phyloP scores from a whole-genome alignment of 1,140 invertebrate species.

The Anastrepha ludens region DNA sequence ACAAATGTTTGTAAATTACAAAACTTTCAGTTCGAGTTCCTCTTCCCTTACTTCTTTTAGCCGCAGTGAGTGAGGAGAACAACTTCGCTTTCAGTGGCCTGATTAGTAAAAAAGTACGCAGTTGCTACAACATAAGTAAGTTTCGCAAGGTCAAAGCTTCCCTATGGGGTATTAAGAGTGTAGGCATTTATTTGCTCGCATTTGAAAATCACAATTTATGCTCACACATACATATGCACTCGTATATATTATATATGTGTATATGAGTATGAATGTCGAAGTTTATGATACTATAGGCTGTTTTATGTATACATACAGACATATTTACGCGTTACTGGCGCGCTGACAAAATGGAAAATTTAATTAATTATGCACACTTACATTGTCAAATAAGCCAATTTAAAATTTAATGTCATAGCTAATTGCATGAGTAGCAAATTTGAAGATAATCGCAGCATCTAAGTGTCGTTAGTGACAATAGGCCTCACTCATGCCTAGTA shows the following conservation, averaged over 20 bases:
- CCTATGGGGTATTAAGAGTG: no score
- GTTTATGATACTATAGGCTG: background rate
- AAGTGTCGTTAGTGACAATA: background rate
- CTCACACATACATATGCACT: background rate
- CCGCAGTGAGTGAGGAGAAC: no score
- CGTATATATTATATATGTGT: background rate
- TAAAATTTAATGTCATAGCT: constrained; percentile 6
- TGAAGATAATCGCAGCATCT: background rate
- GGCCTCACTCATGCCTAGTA: no score
- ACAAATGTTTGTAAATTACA: no score
- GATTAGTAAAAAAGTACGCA: no score
- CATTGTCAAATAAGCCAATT: constrained; percentile 38
- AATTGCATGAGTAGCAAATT: constrained; percentile 2
- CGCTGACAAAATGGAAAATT: background rate
- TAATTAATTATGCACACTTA: constrained; percentile 37
- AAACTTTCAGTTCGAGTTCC: no score
- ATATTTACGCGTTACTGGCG: background rate
- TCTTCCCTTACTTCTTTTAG: no score
- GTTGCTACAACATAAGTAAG: no score
- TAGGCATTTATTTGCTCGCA: no score
- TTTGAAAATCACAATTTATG: background rate
- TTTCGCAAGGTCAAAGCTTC: no score
- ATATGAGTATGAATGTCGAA: no score
- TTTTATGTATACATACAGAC: background rate
- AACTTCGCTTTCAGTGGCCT: no score